Conservation (phyloP, 2,888 invertebrate species). For the Pteria penguin region DNA sequence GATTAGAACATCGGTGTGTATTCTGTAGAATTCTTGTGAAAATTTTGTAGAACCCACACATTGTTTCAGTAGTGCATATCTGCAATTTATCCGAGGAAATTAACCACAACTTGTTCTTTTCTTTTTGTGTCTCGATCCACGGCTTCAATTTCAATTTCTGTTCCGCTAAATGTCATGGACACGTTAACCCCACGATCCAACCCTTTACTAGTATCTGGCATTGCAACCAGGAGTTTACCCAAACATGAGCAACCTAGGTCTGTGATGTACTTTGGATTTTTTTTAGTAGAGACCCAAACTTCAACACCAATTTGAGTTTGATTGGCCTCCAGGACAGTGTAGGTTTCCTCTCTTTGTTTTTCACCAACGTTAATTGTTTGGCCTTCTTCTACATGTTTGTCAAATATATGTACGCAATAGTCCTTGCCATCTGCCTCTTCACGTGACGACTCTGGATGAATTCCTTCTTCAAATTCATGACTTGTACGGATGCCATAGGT, state of each 20-base stretch:
- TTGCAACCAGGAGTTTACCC: conserved; percentile 49
- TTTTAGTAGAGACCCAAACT: conserved; percentile 28
- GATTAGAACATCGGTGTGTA: too few species aligned
- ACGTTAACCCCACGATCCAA: conserved; percentile 42
- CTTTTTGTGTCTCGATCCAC: too few species aligned
- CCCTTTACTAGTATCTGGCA: conserved; percentile 36
- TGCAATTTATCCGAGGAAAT: too few species aligned
- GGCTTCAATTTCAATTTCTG: conserved; percentile 47
- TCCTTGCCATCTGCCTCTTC: background rate
- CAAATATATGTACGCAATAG: conserved; percentile 12
- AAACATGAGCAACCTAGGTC: too few species aligned
- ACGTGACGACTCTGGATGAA: conserved; percentile 38
- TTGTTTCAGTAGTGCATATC: too few species aligned
- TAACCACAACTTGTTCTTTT: too few species aligned
- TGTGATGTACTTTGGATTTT: conserved; percentile 40
- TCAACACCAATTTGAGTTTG: conserved; percentile 25
- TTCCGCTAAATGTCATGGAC: conserved; percentile 51
- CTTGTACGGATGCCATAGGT: conserved; percentile 46
- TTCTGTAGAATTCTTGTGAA: too few species aligned
- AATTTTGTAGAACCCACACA: too few species aligned
- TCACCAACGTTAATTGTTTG: conserved; percentile 15
- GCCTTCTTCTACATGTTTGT: conserved; percentile 28
- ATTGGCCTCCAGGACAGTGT: background rate
- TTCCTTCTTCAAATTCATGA: conserved; percentile 21
- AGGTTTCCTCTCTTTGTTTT: background rate